Base-by-base conservation (phyloP, 2,888 invertebrate genomes). In the Drosophila ustulata region DNA sequence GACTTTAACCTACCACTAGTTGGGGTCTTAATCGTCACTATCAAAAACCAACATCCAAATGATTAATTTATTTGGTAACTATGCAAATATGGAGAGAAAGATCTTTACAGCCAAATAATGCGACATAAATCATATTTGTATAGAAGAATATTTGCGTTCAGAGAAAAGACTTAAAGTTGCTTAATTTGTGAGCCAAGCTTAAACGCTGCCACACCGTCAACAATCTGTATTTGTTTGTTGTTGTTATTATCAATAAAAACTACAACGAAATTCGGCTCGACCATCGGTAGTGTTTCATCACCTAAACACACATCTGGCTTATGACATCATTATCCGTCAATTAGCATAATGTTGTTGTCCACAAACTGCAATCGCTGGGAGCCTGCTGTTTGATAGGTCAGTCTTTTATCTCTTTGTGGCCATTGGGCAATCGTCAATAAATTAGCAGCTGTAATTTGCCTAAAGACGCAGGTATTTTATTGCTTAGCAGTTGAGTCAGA, bases 241-340 rank as follows among this genome's bases (percentile, higher is more conserved):
- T 28, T 39, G n/a, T 43, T 11, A 53, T 53, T 53, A 53, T 30
- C 43, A 34, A 7, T 18, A 39, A 13, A 39, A 39, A 13, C 39
- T 39, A 25, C 30, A 0, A 51, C 37, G 5, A 52, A 46, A 56
- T 30, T 32, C n/a, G 23, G 41, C 30, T 30, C 23, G 37, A 25
- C 26, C 18, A 37, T 3, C 11, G 7, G 26, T 11, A 3, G 18
- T 28, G 45, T 71, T 67, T 52, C 71, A 65, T 71, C 71, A 71
- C 18, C 37, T 13, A 26, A 25, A 11, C 37, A 37, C 34, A 7
- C 34, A 30, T 18, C 13, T 41, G 11, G 23, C 32, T 74, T 49
- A 74, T 73, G 73, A 73, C 75, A 69, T 69, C 68, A 73, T 69
- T 43, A 64, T 32, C 30, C n/a, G 43, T 1, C 30, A 68, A 61